Evolutionary conservation across 2,888 invertebrate genomes (phyloP).

Genomic region (Microctonus brassicae): DNA sequence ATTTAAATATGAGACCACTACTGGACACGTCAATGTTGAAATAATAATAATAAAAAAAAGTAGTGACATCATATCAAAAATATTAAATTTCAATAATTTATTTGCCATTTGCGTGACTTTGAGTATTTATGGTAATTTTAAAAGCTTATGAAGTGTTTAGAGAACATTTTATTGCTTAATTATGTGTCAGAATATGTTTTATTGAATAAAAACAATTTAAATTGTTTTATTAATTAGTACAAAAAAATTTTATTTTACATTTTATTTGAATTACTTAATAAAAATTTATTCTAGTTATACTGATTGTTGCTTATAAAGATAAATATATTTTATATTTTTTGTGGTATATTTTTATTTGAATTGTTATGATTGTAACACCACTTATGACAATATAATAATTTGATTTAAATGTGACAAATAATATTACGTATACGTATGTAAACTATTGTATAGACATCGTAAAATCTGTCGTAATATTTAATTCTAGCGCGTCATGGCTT

Average conservation of each 20-base stretch:
- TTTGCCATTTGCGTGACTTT: too few species aligned
- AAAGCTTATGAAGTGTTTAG: too few species aligned
- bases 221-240: too few species aligned
- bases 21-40: too few species aligned
- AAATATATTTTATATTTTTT: neutral
- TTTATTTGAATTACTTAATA: neutral
- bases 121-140: too few species aligned
- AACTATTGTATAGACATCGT: slow-evolving; percentile 2
- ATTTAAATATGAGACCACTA: too few species aligned
- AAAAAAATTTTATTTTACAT: neutral
- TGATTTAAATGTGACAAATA: slow-evolving; percentile 8
- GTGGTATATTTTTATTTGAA: neutral
- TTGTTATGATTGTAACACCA: neutral
- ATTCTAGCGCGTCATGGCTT: neutral
- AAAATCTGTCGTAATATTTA: slow-evolving; percentile 13
- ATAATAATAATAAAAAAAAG: too few species aligned
- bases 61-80: too few species aligned
- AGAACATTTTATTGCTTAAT: too few species aligned
- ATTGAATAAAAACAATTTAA: too few species aligned
- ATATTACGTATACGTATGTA: slow-evolving; percentile 2
- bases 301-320: neutral
- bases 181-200: too few species aligned
- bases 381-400: neutral
- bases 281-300: neutral
- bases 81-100: too few species aligned